Percentiles rank a stretch among this genome's conserved stretches.
Evolutionary conservation across 2,888 invertebrate species (phyloP).

Genomic region (Linnaemya tessellans): DNA sequence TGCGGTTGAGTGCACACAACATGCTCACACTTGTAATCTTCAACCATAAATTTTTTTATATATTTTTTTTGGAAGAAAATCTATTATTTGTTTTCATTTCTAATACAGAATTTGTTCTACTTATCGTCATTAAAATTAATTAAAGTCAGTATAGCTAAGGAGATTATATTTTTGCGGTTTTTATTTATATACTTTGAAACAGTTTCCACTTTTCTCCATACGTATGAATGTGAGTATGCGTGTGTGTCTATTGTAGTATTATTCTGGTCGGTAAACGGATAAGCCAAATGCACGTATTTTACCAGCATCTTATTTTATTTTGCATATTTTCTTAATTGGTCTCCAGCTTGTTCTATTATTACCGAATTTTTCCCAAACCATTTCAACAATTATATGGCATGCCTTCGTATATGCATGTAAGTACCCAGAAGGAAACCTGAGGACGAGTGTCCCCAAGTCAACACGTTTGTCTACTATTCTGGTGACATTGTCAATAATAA

Average conservation of each 20-base stretch:
- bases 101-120: conserved; percentile 67
- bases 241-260: not conserved
- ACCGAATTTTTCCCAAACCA: too few species aligned
- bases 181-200: conserved; percentile 1
- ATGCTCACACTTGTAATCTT: not conserved
- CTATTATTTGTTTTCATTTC: conserved; percentile 21
- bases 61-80: too few species aligned
- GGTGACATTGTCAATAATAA: too few species aligned
- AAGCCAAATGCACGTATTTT: not conserved
- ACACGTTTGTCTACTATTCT: too few species aligned
- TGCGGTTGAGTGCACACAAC: not conserved
- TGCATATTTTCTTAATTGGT: too few species aligned
- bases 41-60: not conserved
- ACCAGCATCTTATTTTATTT: conserved; percentile 8
- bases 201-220: not conserved
- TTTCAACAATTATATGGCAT: too few species aligned
- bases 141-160: conserved; percentile 77
- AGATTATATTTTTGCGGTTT: conserved; percentile 68
- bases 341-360: too few species aligned
- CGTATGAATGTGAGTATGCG: not conserved
- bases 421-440: too few species aligned
- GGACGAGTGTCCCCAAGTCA: too few species aligned
- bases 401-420: too few species aligned
- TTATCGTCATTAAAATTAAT: conserved; percentile 81
- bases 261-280: not conserved